phyloP scores from a whole-genome alignment of 2,113 vertebrate species.

The Myrmecobius fasciatus region DNA sequence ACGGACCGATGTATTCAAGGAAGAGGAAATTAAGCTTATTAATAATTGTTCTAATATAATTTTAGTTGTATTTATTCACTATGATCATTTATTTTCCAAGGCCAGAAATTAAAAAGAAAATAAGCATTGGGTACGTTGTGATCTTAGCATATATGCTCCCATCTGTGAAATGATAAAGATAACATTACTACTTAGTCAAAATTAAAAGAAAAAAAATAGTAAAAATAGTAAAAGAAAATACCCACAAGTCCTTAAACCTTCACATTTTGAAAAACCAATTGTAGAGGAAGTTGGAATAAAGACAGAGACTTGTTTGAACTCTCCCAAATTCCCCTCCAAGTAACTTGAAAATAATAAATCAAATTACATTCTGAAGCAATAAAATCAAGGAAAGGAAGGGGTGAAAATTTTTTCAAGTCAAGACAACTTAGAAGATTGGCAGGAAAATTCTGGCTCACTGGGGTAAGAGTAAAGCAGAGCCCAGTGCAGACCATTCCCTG shows the following conservation, averaged over 20 bases:
- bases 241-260: background rate
- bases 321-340: background rate
- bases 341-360: background rate
- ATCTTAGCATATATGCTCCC: background rate
- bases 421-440: background rate
- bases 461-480: background rate
- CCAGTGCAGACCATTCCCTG: background rate
- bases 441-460: background rate
- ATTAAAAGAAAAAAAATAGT: background rate
- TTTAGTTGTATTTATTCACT: background rate
- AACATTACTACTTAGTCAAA: conserved; percentile 17
- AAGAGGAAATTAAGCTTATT: conserved; percentile 34
- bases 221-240: background rate
- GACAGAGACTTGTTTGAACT: background rate
- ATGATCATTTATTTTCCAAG: conserved; percentile 15
- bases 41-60: background rate
- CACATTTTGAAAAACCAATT: background rate
- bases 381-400: background rate
- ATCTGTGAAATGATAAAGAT: conserved; percentile 19
- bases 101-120: background rate
- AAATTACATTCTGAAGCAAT: background rate
- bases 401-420: background rate
- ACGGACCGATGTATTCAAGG: background rate
- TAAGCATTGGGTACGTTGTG: background rate
- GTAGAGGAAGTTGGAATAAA: background rate